These are phyloP conservation scores for Rhopalosiphum padi DNA, from an alignment of 1,140 invertebrate species.

Conservation along the genomic window DNA sequence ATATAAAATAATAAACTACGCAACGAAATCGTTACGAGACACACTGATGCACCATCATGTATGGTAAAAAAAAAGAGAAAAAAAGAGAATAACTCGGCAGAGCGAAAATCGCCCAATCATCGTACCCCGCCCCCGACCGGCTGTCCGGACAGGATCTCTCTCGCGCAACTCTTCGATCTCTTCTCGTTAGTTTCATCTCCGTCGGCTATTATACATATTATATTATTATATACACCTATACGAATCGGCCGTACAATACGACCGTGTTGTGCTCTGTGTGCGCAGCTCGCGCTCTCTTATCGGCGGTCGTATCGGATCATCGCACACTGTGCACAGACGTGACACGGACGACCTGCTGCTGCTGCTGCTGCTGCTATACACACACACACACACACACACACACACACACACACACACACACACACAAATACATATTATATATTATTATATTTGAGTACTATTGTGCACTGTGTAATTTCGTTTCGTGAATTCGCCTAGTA, in stretches of 20 bases:
- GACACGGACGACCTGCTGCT: slow-evolving; percentile 34
- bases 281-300: neutral
- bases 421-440: neutral
- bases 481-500: neutral
- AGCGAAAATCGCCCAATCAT: slow-evolving; percentile 51
- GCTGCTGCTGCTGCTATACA: neutral
- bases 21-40: slow-evolving; percentile 51
- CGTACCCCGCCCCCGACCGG: slow-evolving; percentile 7
- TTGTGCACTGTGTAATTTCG: neutral
- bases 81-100: neutral
- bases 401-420: neutral
- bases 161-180: neutral
- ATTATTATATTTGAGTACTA: neutral
- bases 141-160: neutral
- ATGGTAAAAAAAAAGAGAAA: slow-evolving; percentile 3
- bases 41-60: neutral
- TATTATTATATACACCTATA: neutral
- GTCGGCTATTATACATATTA: neutral
- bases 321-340: neutral
- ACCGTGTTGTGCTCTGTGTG: neutral
- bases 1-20: neutral
- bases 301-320: slow-evolving; percentile 33
- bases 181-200: slow-evolving; percentile 19
- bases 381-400: neutral
- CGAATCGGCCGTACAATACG: neutral